Evolutionary conservation across 2,797 vertebrate species (phyloP).

Genomic region (Sandelia bainsii): DNA sequence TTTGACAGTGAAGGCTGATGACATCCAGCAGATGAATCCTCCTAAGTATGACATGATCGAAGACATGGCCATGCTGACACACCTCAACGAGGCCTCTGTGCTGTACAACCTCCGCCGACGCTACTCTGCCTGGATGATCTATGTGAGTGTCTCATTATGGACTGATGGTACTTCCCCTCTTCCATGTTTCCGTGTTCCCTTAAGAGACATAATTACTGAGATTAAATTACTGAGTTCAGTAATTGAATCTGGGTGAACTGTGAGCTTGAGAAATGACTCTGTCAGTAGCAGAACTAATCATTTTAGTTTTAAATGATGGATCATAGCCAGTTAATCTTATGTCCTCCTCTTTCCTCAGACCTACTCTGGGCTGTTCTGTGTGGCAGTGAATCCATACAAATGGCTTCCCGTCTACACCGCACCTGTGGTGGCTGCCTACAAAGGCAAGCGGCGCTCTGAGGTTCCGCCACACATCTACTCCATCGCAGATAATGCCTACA

Average conservation of each 20-base stretch:
- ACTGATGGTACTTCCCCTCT: slow-evolving; percentile 4
- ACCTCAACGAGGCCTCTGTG: slow-evolving; percentile 93
- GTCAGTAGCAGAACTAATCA: neutral
- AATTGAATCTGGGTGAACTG: neutral
- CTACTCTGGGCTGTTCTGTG: slow-evolving; percentile 94
- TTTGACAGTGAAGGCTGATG: slow-evolving; percentile 86
- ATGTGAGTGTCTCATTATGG: slow-evolving; percentile 82
- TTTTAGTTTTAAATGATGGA: neutral
- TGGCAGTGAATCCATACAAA: slow-evolving; percentile 95
- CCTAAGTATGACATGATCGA: slow-evolving; percentile 93
- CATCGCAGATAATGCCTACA: slow-evolving; percentile 93
- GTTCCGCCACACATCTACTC: slow-evolving; percentile 92
- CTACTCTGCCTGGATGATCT: slow-evolving; percentile 93
- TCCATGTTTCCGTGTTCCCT: slow-evolving; percentile 18
- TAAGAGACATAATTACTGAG: slow-evolving; percentile 13
- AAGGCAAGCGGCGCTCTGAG: slow-evolving; percentile 92
- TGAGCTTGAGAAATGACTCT: slow-evolving; percentile 32
- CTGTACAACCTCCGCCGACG: slow-evolving; percentile 90
- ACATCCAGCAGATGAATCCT: slow-evolving; percentile 94
- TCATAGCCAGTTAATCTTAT: neutral
- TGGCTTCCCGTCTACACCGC: slow-evolving; percentile 94
- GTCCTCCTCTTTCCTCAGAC: slow-evolving; percentile 81
- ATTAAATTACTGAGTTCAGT: slow-evolving; percentile 33
- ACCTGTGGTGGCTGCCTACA: slow-evolving; percentile 90
- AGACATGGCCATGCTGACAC: slow-evolving; percentile 96